phyloP scores from a whole-genome alignment of 2,797 vertebrate species.

The Myotis findleyi region DNA sequence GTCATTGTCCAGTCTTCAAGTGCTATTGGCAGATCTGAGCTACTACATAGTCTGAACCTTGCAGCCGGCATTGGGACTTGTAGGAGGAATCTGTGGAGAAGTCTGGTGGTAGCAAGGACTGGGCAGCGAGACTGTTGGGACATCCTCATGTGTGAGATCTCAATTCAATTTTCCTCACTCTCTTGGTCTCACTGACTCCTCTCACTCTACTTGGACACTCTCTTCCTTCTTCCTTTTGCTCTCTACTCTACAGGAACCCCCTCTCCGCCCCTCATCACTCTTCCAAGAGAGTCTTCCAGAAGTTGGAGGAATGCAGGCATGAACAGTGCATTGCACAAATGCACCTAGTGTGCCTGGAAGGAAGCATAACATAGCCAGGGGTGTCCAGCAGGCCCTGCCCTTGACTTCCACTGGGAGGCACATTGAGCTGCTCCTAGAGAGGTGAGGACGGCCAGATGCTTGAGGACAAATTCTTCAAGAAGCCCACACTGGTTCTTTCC shows the following conservation, averaged over 20 bases:
- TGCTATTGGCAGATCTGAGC: neutral
- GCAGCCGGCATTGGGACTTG: neutral
- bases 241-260: too few species aligned
- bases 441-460: neutral
- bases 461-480: neutral
- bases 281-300: neutral
- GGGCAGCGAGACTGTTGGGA: rapidly evolving
- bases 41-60: neutral
- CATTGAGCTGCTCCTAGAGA: neutral
- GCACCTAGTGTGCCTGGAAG: neutral
- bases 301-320: neutral
- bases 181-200: neutral
- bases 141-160: too few species aligned
- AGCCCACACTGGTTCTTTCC: neutral
- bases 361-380: rapidly evolving
- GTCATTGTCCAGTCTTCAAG: neutral
- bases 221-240: neutral
- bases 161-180: neutral
- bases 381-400: neutral
- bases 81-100: neutral
- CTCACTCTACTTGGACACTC: neutral
- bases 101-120: neutral
- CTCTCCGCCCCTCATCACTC: neutral
- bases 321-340: rapidly evolving
- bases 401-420: neutral